Evolutionary conservation across 2,113 vertebrate species (phyloP), one percentile per base, ranked within the genome.

Genomic region (Sula dactylatra): DNA sequence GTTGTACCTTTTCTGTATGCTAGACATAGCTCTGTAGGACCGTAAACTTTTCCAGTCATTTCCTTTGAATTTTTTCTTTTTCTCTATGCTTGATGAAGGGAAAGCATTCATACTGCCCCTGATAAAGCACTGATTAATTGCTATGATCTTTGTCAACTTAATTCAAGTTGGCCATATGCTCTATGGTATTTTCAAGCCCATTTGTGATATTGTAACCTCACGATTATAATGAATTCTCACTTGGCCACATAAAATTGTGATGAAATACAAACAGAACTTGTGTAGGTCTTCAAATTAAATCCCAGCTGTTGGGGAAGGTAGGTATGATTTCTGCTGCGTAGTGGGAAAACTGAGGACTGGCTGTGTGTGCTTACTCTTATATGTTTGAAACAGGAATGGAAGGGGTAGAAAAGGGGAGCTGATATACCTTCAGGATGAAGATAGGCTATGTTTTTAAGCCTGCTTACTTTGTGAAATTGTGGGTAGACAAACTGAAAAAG

Each of bases 381-480:
- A 1, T 45, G 19, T 82, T 87, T 72, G 45, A 92, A 91, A 80
- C 9, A 61, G 36, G 22, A 87, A 49, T 59, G 27, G 3, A 73
- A 72, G 25, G 15, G 8, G 10, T 42, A 76, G 52, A 49, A 79
- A 79, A 82, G 11, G 11, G 25, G 42, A 86, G 10, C 49, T 87
- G 25, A 74, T 45, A 45, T 6, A 34, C 4, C 49, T 26, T 11
- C 34, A 66, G 20, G 27, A 52, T 84, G 29, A 74, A 82, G 15
- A 44, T 72, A 44, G 10, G 13, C 34, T 70, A 12, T 73, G 34
- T 70, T 94, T 83, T 91, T 84, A 84, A 45, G 7, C 66, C 49
- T 83, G 15, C 89, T 96, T 88, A 59, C 32, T 76, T 71, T 67
- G 10, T 84, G 55, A 87, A 69, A 62, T 77, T 67, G 10, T 92